Base-by-base conservation (phyloP, 2,888 invertebrate species). In the Cerastis rubricosa region DNA sequence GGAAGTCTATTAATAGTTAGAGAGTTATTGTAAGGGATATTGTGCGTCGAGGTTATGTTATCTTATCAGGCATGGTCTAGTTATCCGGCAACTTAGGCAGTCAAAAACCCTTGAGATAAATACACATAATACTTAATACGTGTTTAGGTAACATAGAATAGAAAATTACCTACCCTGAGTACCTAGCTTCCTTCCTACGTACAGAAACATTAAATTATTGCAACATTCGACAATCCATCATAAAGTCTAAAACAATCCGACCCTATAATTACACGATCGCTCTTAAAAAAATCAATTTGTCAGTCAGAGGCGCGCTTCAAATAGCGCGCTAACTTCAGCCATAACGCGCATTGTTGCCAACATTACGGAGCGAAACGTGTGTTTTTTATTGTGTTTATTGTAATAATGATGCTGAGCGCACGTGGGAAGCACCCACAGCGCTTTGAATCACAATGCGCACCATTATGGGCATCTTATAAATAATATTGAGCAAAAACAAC, bases 401-500 rank as follows among this genome's bases (percentile, higher is more conserved):
- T 90, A 85, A 91, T 91, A 90, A 91, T 89, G 85, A 88, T 86
- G 74, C 51, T 7, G 75, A 70, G 74, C 78, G 75, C 74, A 84
- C 83, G 92, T 92, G 90, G 92, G 92, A 84, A 86, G 89, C 90
- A 89, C 92, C 92, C 92, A 92, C 92, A 81, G 78, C 83, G 80
- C 57, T 73, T 77, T 91, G 91, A 91, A 83, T 91, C 91, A 91
- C 83, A 78, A 70, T 63, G 86, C 67, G 51, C 63, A 49, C 83
- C 57, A 72, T 80, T 88, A 89, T 84, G 88, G 86, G 66, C 74
- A 69, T 65, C 79, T 80, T 68, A 89, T 89, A 85, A 87, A 85
- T 86, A 87, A 87, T 87, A 85, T 85, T 85, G 81, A 80, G 82
- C 71, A 89, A 88, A 85, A 89, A 86, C 85, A 76, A 79, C 85